Percentiles rank a stretch among this genome's conserved stretches.
Evolutionary conservation across 2,113 vertebrate genomes (phyloP).

Genomic region (Motacilla alba): DNA sequence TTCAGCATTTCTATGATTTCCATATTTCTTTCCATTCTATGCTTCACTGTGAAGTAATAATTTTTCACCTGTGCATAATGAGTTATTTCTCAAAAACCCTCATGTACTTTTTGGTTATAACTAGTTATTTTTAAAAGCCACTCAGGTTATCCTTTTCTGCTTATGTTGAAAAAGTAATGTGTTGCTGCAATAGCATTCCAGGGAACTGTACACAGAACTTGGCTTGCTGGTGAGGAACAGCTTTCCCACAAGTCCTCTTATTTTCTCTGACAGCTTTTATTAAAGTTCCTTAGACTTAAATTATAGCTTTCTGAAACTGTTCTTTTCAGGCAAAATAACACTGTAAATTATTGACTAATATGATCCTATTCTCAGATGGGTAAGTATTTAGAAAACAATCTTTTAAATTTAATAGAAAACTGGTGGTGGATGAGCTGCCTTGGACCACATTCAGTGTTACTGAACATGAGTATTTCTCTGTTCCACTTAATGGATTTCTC

Average conservation of each 20-base stretch:
- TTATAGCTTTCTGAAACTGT: conserved; percentile 18
- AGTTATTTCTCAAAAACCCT: not conserved
- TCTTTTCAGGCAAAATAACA: conserved; percentile 46
- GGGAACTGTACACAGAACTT: not conserved
- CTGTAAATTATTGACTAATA: conserved; percentile 36
- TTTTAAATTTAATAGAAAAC: conserved; percentile 40
- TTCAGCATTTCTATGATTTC: not conserved
- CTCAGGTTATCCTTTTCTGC: not conserved
- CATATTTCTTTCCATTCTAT: not conserved
- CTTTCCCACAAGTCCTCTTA: conserved; percentile 22
- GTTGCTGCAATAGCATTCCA: not conserved
- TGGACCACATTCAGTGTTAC: not conserved
- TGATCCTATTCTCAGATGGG: conserved; percentile 11
- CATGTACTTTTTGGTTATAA: not conserved
- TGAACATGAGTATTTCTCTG: not conserved
- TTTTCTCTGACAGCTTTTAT: conserved; percentile 45
- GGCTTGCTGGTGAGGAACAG: not conserved
- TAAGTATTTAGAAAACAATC: conserved; percentile 31
- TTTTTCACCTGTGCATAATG: not conserved
- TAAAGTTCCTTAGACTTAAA: conserved; percentile 37
- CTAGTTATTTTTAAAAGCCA: not conserved
- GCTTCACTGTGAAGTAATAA: not conserved
- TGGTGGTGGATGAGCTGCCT: not conserved
- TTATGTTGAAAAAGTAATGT: not conserved
- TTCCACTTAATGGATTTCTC: not conserved